phyloP scores from a whole-genome alignment of 2,888 invertebrate species.

The Pachliopta kotzebuea region DNA sequence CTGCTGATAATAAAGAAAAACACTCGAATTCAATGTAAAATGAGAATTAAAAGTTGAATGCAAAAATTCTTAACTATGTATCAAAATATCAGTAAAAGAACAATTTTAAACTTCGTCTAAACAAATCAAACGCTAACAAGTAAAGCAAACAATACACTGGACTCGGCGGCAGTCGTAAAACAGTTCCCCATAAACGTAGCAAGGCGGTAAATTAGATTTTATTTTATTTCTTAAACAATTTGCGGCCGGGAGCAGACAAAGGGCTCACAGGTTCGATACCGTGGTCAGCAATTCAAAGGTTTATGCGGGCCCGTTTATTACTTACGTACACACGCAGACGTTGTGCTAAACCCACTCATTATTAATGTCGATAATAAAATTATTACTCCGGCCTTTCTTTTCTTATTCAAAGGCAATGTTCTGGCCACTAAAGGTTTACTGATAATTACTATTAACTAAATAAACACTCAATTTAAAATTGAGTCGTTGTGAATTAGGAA shows the following conservation, averaged over 20 bases:
- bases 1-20: no score
- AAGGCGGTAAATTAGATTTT: constrained; percentile 78
- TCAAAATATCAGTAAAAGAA: constrained; percentile 10
- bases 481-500: no score
- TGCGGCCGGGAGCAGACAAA: constrained; percentile 73
- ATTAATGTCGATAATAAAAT: constrained; percentile 35
- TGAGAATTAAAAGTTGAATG: no score
- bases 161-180: constrained; percentile 68
- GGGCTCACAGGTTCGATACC: constrained; percentile 70
- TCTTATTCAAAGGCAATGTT: no score
- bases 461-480: no score
- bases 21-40: no score
- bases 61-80: not conserved
- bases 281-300: constrained; percentile 79
- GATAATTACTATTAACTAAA: no score
- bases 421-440: no score
- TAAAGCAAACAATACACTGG: constrained; percentile 64
- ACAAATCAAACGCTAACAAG: constrained; percentile 59
- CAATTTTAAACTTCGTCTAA: constrained; percentile 43
- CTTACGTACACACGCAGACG: constrained; percentile 55
- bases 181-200: constrained; percentile 71
- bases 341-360: constrained; percentile 38
- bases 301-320: constrained; percentile 77
- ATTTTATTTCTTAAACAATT: constrained; percentile 80
- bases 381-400: constrained; percentile 7